phyloP scores from a whole-genome alignment of 2,113 vertebrate genomes.

The Sisor rabdophorus region DNA sequence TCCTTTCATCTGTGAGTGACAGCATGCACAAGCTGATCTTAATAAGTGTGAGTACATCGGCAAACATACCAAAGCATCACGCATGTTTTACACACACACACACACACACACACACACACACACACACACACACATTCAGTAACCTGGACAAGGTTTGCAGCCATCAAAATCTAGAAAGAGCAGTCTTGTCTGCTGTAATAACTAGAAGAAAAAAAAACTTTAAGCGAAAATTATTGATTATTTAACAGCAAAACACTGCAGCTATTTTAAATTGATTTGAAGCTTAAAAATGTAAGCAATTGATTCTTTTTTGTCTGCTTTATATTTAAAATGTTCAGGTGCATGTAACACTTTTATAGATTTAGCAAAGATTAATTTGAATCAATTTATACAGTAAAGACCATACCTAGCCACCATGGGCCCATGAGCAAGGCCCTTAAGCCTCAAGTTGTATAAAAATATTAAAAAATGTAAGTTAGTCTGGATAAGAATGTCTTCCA shows the following conservation, averaged over 20 bases:
- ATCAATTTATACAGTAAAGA: background rate
- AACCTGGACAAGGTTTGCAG: background rate
- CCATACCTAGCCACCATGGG: background rate
- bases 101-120: background rate
- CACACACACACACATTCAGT: background rate
- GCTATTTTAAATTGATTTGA: background rate
- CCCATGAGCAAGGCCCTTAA: too few species aligned
- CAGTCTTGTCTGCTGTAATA: background rate
- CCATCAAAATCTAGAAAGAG: background rate
- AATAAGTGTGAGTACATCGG: slow-evolving; percentile 4
- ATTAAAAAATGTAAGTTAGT: too few species aligned
- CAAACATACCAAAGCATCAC: background rate
- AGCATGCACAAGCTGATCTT: slow-evolving; percentile 20
- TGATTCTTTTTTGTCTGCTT: background rate
- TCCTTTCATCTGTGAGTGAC: slow-evolving; percentile 4
- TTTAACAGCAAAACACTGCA: background rate
- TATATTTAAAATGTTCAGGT: too few species aligned
- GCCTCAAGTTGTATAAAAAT: too few species aligned
- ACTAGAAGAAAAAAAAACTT: background rate
- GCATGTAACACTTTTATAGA: too few species aligned
- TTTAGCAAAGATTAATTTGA: too few species aligned
- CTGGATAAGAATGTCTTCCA: too few species aligned
- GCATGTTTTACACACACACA: slow-evolving; percentile 2
- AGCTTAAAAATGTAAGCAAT: background rate
- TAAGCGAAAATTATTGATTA: background rate